Percentiles rank a stretch among this genome's conserved stretches.
These are phyloP conservation scores for Remorina albescens DNA, from an alignment of 2,797 vertebrate species.

Conservation along the genomic window DNA sequence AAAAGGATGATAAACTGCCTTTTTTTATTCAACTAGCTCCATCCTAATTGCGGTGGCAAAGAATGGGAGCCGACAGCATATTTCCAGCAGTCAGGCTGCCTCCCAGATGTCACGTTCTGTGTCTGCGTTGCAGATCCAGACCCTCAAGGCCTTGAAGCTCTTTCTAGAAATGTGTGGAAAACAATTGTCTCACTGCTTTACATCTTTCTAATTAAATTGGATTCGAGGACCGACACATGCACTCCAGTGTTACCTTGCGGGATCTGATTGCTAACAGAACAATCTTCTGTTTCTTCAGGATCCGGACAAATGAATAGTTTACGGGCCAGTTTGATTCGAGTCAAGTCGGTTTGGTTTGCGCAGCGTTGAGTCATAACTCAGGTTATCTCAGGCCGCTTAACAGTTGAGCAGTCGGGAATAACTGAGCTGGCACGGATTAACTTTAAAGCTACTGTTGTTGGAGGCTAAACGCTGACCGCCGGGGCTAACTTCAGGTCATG, in stretches of 20 bases:
- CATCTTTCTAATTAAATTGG: not conserved
- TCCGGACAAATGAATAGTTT: too few relatives aligned
- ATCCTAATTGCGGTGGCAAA: not conserved
- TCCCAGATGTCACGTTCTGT: not conserved
- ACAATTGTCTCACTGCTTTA: too few relatives aligned
- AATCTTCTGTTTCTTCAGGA: too few relatives aligned
- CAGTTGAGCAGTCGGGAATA: not conserved
- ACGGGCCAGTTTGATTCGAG: not conserved
- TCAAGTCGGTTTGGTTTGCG: too few relatives aligned
- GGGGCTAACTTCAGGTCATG: constrained; percentile 15
- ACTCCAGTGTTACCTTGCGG: not conserved
- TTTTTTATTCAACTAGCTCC: not conserved
- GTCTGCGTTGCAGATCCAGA: not conserved
- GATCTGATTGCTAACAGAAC: not conserved
- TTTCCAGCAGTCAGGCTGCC: not conserved
- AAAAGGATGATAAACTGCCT: not conserved
- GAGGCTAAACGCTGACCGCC: not conserved
- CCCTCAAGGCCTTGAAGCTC: not conserved
- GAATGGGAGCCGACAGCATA: too few relatives aligned
- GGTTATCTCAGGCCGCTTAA: too few relatives aligned
- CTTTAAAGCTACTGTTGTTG: constrained; percentile 6
- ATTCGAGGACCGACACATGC: not conserved
- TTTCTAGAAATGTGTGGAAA: not conserved
- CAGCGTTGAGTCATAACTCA: too few relatives aligned
- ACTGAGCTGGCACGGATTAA: constrained; percentile 12